Evolutionary conservation across 2,888 invertebrate genomes (phyloP).

Genomic region (Caradrina clavipalpis): DNA sequence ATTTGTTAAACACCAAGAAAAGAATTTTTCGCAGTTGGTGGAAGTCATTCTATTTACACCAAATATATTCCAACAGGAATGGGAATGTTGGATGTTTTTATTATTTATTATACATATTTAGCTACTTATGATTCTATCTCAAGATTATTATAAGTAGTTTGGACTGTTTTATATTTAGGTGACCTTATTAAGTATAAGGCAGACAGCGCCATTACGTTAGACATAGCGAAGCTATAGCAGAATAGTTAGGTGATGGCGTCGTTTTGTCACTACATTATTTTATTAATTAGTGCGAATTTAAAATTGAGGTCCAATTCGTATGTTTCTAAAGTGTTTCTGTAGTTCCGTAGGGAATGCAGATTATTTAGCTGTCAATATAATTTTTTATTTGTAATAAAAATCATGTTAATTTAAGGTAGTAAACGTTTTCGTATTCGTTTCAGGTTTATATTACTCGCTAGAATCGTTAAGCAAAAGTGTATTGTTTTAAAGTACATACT

Average conservation of each 20-base stretch:
- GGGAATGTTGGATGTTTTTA: slow-evolving; percentile 64
- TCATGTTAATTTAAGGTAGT: slow-evolving; percentile 88
- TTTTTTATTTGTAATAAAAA: slow-evolving; percentile 83
- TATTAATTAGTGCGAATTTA: slow-evolving; percentile 87
- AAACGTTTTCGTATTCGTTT: slow-evolving; percentile 84
- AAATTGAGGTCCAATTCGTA: slow-evolving; percentile 90
- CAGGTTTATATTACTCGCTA: slow-evolving; percentile 88
- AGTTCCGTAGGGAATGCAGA: slow-evolving; percentile 79
- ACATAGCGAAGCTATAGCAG: slow-evolving; percentile 68
- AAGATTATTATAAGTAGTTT: slow-evolving; percentile 65
- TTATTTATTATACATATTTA: slow-evolving; percentile 64
- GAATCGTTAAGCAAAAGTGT: slow-evolving; percentile 88
- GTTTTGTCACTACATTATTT: slow-evolving; percentile 74
- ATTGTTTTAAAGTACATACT: slow-evolving; percentile 87
- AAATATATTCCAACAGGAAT: slow-evolving; percentile 62
- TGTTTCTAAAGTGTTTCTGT: slow-evolving; percentile 86
- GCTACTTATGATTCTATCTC: slow-evolving; percentile 61
- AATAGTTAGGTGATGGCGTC: slow-evolving; percentile 64
- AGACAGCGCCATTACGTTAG: slow-evolving; percentile 63
- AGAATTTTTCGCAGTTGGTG: slow-evolving; percentile 55
- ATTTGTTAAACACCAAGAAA: slow-evolving; percentile 47
- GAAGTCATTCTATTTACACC: slow-evolving; percentile 55
- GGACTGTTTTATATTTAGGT: slow-evolving; percentile 74
- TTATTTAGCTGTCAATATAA: slow-evolving; percentile 74
- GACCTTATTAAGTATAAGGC: slow-evolving; percentile 69